These are phyloP conservation scores for Beaufortia kweichowensis DNA, from an alignment of 2,113 vertebrate species.

Conservation along the genomic window DNA sequence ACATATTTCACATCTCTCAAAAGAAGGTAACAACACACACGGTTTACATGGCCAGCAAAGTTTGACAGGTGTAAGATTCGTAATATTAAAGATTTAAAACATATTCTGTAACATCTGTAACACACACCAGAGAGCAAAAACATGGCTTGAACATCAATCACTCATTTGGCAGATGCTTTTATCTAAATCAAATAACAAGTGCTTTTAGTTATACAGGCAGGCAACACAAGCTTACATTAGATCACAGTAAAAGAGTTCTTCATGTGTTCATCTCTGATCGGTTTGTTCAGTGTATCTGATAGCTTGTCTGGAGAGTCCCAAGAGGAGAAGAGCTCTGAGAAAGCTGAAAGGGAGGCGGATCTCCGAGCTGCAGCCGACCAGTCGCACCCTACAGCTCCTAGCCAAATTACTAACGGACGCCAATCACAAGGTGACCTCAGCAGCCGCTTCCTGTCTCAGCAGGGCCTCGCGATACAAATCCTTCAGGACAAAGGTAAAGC, in stretches of 20 bases:
- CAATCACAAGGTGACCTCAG: constrained; percentile 79
- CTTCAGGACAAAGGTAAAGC: constrained; percentile 82
- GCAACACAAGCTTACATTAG: too few species aligned
- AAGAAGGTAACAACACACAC: constrained; percentile 79
- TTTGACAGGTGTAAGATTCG: too few species aligned
- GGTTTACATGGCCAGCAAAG: too few species aligned
- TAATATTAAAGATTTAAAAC: too few species aligned
- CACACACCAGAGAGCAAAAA: neutral
- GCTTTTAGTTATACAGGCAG: too few species aligned
- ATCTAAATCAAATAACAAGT: too few species aligned
- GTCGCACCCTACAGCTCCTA: constrained; percentile 76
- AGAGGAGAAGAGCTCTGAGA: constrained; percentile 75
- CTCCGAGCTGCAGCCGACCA: constrained; percentile 81
- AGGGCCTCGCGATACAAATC: constrained; percentile 66
- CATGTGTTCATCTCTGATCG: constrained; percentile 3
- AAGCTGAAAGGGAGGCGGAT: constrained; percentile 80
- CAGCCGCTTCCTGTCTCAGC: constrained; percentile 73
- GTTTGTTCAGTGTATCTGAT: constrained; percentile 76
- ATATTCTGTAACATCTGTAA: too few species aligned
- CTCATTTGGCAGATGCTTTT: too few species aligned
- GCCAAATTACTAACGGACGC: constrained; percentile 83
- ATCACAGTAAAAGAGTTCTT: too few species aligned
- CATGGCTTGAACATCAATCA: neutral
- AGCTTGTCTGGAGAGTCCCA: constrained; percentile 76
- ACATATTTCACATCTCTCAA: constrained; percentile 82